Conservation (phyloP, 2,888 invertebrate genomes). For the Sinopyrophorus schimmeli region DNA sequence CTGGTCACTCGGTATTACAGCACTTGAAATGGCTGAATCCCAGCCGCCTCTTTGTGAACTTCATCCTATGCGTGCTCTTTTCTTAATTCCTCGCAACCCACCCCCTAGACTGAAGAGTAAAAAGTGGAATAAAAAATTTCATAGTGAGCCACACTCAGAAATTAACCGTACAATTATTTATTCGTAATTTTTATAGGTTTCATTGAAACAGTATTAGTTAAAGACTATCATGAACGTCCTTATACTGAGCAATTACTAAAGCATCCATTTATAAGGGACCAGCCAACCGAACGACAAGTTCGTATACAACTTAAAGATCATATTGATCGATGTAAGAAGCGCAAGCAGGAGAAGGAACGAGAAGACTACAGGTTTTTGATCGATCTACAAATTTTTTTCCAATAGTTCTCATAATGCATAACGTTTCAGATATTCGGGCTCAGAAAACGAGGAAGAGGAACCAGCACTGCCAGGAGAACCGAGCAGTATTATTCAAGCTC, state of each 20-base stretch:
- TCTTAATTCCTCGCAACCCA: constrained; percentile 97
- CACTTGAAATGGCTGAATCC: constrained; percentile 99
- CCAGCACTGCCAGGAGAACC: constrained; percentile 90
- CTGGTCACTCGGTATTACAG: constrained; percentile 94
- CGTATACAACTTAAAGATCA: constrained; percentile 98
- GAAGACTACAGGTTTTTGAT: constrained; percentile 66
- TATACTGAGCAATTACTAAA: constrained; percentile 97
- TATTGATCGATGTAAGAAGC: constrained; percentile 95
- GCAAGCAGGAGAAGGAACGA: constrained; percentile 85
- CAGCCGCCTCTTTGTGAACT: constrained; percentile 99
- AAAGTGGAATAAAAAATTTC: constrained; percentile 98
- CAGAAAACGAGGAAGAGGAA: constrained; percentile 97
- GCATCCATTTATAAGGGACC: constrained; percentile 97
- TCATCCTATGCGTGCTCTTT: constrained; percentile 99
- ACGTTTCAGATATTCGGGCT: constrained; percentile 84
- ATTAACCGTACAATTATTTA: constrained; percentile 4
- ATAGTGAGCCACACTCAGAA: constrained; percentile 56
- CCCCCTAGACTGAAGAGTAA: constrained; percentile 97
- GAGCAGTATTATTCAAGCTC: constrained; percentile 88
- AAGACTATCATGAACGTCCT: constrained; percentile 98
- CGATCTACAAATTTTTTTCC: too few species aligned
- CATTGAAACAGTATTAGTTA: constrained; percentile 94
- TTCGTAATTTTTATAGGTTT: constrained; percentile 62
- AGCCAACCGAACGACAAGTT: constrained; percentile 97
- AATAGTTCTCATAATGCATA: too few species aligned